phyloP scores from a whole-genome alignment of 2,888 invertebrate genomes.

The Limnephilus rhombicus region DNA sequence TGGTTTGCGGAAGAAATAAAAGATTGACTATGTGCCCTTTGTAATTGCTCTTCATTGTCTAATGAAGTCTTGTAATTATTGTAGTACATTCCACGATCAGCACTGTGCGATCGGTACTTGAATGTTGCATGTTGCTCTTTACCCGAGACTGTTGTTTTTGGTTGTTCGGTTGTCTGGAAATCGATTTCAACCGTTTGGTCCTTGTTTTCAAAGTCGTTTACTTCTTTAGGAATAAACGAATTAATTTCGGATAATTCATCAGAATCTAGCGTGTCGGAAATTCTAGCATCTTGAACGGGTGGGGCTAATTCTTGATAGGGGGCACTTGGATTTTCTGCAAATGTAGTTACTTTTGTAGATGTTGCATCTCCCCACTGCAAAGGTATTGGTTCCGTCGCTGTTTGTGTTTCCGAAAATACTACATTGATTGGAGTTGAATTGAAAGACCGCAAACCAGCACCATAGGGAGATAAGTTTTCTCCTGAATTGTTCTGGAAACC shows the following conservation, averaged over 20 bases:
- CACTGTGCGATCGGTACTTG: constrained; percentile 52
- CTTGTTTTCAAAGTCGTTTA: constrained; percentile 68
- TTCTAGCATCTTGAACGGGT: constrained; percentile 58
- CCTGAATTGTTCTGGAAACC: constrained; percentile 75
- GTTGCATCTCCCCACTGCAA: constrained; percentile 74
- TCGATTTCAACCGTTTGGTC: constrained; percentile 66
- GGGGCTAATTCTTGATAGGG: constrained; percentile 67
- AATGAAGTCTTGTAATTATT: constrained; percentile 64
- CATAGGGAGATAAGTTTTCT: constrained; percentile 73
- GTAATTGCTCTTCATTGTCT: constrained; percentile 81
- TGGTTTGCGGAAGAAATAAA: constrained; percentile 80
- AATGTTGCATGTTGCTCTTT: constrained; percentile 50
- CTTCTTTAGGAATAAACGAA: constrained; percentile 69
- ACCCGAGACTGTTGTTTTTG: constrained; percentile 23
- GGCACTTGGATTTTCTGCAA: constrained; percentile 56
- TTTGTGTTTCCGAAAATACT: constrained; percentile 70
- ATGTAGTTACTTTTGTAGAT: constrained; percentile 67
- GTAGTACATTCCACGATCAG: constrained; percentile 59
- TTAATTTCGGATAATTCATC: constrained; percentile 68
- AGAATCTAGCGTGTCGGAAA: constrained; percentile 58
- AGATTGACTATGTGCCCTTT: constrained; percentile 84
- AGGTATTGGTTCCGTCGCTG: constrained; percentile 73
- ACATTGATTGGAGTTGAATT: constrained; percentile 72
- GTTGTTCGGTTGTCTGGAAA: constrained; percentile 52
- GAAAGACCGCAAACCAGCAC: constrained; percentile 74